Evolutionary conservation across 2,113 vertebrate genomes (phyloP), one percentile per base, ranked within the genome.

Genomic region (Campylomormyrus tamandua): DNA sequence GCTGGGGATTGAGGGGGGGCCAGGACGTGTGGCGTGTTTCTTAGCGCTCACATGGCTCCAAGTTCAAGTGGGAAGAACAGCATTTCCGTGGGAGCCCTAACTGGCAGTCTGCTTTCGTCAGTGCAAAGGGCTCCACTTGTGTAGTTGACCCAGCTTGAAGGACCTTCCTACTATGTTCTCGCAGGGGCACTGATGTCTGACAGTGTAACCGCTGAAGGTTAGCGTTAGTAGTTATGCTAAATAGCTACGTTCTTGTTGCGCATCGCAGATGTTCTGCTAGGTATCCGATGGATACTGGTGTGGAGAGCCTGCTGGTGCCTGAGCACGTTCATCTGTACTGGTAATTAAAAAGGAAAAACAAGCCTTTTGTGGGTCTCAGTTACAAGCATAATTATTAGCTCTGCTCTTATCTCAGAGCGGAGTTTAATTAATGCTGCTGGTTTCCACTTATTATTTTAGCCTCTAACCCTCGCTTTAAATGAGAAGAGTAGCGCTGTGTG

Each of bases 341-440:
- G 62, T 56, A 89, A 80, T 89, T 83, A 89, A n/a, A 53, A 48
- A 39, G 39, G 48, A 17, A 50, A 89, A 49, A 50, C 58, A 52
- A 13, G 27, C 74, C 70, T 83, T 84, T 89, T 52, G 88, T 83
- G 88, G 31, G 74, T 89, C 31, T 89, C 31, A 24, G 74, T 89
- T 39, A 89, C 49, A 83, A 89, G 49, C 35, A 39, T 80, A 80
- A 50, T 89, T 89, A 89, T 70, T n/a, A 52, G 48, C 66, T 62
- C 42, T 3, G 27, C 46, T 52, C 53, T 88, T 88, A 42, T 66
- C 87, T 46, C 87, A 77, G 66, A 74, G 58, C 1, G 17, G 45
- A 58, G 46, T 53, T 42, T 88, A 83, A 89, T 89, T 89, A 89
- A 89, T 52, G 85, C 45, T n/a, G 49, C 85, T 24, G n/a, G 45